phyloP scores from a whole-genome alignment of 2,888 invertebrate species.

The Frankliniella fusca region DNA sequence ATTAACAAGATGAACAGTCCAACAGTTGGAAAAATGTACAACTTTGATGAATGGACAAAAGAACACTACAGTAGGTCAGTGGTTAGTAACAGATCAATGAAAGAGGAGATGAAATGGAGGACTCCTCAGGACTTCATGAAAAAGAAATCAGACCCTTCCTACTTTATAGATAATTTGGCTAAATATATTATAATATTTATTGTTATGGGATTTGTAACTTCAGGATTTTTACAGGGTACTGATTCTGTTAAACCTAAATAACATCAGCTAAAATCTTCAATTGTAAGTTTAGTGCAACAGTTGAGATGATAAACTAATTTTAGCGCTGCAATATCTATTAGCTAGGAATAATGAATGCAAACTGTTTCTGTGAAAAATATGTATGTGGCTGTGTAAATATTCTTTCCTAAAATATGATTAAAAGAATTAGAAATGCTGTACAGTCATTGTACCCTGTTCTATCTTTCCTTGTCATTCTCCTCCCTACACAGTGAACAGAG shows the following conservation, averaged over 20 bases:
- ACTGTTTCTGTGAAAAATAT: background rate
- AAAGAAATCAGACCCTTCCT: background rate
- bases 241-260: no score
- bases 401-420: background rate
- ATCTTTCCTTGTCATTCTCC: no score
- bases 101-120: background rate
- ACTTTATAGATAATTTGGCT: background rate
- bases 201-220: no score
- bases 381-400: no score
- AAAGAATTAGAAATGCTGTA: background rate
- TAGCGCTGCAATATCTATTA: no score
- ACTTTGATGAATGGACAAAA: conserved; percentile 76
- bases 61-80: conserved; percentile 51
- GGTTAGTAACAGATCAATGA: background rate
- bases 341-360: background rate
- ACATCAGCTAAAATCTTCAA: no score
- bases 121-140: no score
- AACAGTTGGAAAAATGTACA: conserved; percentile 52
- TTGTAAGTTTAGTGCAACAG: no score
- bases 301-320: no score
- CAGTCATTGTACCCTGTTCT: no score
- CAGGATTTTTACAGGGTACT: no score
- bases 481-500: no score
- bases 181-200: background rate
- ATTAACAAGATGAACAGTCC: background rate